phyloP scores from a whole-genome alignment of 2,888 invertebrate genomes.

The Volucella zonaria region DNA sequence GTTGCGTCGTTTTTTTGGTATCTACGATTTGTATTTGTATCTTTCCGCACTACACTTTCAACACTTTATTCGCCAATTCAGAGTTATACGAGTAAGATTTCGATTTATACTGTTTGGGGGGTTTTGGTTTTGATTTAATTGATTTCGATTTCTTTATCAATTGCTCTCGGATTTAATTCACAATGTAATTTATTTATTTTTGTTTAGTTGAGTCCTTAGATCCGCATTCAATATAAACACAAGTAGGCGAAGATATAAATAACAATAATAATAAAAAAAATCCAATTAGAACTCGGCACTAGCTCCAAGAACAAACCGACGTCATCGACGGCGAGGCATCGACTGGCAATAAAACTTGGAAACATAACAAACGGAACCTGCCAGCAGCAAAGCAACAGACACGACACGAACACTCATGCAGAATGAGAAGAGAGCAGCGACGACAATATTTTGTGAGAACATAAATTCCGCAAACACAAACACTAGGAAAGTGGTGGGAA shows the following conservation, averaged over 20 bases:
- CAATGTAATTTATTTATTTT: conserved; percentile 17
- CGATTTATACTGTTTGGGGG: conserved; percentile 37
- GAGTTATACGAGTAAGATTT: conserved; percentile 24
- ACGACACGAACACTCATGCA: conserved; percentile 4
- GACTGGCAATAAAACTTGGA: conserved; percentile 76
- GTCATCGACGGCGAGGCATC: conserved; percentile 77
- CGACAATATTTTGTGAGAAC: conserved; percentile 25
- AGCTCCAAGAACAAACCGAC: conserved; percentile 75
- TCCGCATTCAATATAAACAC: conserved; percentile 69
- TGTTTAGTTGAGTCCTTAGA: conserved; percentile 47
- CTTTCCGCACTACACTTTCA: conserved; percentile 24
- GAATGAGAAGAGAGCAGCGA: conserved; percentile 63
- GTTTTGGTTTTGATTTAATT: conserved; percentile 13
- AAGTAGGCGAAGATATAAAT: conserved; percentile 57
- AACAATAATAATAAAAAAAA: conserved; percentile 18
- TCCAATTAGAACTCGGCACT: conserved; percentile 63
- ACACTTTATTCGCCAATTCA: conserved; percentile 56
- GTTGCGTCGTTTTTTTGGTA: not conserved
- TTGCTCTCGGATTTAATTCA: conserved; percentile 68
- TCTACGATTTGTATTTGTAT: conserved; percentile 40
- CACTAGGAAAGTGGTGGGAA: not conserved
- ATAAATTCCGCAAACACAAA: conserved; percentile 46
- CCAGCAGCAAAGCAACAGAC: conserved; percentile 9
- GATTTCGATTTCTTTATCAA: conserved; percentile 29
- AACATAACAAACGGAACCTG: conserved; percentile 77